Conservation (phyloP, 2,797 vertebrate species). For the Clangula hyemalis region DNA sequence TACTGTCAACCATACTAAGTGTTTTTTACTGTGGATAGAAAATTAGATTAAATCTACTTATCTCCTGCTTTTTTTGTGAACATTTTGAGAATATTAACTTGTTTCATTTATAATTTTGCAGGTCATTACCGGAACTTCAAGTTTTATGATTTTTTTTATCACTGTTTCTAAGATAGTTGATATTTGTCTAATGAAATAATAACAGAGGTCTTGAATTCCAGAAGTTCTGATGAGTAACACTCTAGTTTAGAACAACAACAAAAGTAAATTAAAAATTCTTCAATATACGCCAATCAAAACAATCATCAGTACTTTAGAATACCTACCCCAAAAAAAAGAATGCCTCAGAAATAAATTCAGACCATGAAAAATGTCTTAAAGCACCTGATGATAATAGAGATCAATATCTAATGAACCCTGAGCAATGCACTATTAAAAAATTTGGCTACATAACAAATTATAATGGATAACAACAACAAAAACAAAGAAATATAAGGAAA, state of each 20-base stretch:
- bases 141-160: not conserved
- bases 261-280: not conserved
- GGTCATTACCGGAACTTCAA: not conserved
- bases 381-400: constrained; percentile 5
- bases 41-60: not conserved
- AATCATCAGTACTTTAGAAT: not conserved
- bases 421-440: constrained; percentile 19
- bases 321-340: not conserved
- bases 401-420: constrained; percentile 58
- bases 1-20: not conserved
- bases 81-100: not conserved
- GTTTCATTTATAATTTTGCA: not conserved
- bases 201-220: not conserved
- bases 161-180: not conserved
- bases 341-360: constrained; percentile 30
- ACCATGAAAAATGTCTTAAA: constrained; percentile 46
- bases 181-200: not conserved
- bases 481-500: not conserved
- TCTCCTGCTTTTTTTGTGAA: not conserved
- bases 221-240: not conserved
- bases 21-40: not conserved
- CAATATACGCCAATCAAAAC: not conserved
- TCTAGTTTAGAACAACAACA: not conserved
- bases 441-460: constrained; percentile 12
- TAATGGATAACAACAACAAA: not conserved